A percentile compares a stretch with the other conserved stretches of the same genome.
Conservation (phyloP, 1,140 invertebrate genomes). For the Thaumatotibia leucotreta region DNA sequence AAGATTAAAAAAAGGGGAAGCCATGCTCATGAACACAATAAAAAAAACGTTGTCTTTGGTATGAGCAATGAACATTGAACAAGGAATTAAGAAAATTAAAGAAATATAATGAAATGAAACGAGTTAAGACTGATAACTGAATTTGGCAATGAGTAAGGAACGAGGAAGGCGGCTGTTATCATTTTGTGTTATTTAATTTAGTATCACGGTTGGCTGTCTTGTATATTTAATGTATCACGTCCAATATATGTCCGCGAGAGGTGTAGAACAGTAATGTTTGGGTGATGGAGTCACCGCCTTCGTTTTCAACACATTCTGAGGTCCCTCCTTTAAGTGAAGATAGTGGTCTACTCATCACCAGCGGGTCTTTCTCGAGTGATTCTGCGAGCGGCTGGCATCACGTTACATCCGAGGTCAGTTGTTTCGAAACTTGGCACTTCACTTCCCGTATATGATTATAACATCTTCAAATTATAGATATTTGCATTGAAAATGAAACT, state of each 20-base stretch:
- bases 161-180: neutral
- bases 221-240: slow-evolving; percentile 39
- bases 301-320: slow-evolving; percentile 78
- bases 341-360: slow-evolving; percentile 79
- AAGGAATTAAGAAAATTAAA: neutral
- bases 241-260: slow-evolving; percentile 47
- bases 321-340: slow-evolving; percentile 79
- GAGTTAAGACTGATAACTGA: neutral
- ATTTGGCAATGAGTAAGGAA: neutral
- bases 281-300: slow-evolving; percentile 79
- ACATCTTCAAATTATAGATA: neutral
- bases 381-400: slow-evolving; percentile 76
- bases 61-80: slow-evolving; percentile 1
- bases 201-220: slow-evolving; percentile 45
- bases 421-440: slow-evolving; percentile 13
- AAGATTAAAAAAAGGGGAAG: neutral
- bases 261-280: slow-evolving; percentile 39
- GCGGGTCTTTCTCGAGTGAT: slow-evolving; percentile 80
- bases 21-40: neutral
- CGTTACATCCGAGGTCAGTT: slow-evolving; percentile 77
- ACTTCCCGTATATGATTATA: neutral
- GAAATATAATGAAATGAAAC: neutral
- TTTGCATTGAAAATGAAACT: neutral
- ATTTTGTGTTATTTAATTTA: slow-evolving; percentile 18
- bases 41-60: neutral